phyloP scores from a whole-genome alignment of 2,113 vertebrate species.

The Morone saxatilis region DNA sequence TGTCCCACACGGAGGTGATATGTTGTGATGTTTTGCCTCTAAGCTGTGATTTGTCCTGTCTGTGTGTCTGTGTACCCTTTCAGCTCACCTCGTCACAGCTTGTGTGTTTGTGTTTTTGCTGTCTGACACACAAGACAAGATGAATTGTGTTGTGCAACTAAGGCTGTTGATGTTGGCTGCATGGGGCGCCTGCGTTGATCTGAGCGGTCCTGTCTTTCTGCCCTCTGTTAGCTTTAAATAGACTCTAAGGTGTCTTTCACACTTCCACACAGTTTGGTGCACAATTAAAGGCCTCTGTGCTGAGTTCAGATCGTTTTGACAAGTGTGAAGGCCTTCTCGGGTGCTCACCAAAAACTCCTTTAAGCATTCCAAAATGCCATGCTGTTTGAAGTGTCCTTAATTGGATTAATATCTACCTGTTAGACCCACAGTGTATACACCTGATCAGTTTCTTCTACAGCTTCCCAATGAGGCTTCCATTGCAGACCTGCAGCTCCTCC shows the following conservation, averaged over 20 bases:
- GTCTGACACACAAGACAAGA: background rate
- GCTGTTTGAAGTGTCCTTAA: background rate
- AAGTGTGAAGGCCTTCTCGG: too few relatives aligned
- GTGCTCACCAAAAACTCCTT: background rate
- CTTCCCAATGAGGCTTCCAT: background rate
- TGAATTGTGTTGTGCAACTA: background rate
- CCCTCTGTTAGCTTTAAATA: background rate
- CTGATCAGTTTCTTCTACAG: background rate
- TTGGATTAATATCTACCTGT: background rate
- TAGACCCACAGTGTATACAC: background rate
- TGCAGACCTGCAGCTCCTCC: background rate
- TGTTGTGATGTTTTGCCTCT: background rate
- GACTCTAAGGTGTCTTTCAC: background rate
- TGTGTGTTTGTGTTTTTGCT: background rate
- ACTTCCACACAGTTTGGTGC: background rate
- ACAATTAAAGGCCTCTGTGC: background rate
- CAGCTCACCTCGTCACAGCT: background rate
- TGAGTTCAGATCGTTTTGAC: background rate
- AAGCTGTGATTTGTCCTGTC: background rate
- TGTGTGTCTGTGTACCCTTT: background rate
- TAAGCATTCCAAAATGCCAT: background rate
- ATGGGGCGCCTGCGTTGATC: background rate
- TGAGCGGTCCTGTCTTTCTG: background rate
- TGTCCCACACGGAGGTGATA: background rate
- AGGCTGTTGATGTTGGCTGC: background rate